phyloP scores from a whole-genome alignment of 2,113 vertebrate species.

The Dipodomys stephensi region DNA sequence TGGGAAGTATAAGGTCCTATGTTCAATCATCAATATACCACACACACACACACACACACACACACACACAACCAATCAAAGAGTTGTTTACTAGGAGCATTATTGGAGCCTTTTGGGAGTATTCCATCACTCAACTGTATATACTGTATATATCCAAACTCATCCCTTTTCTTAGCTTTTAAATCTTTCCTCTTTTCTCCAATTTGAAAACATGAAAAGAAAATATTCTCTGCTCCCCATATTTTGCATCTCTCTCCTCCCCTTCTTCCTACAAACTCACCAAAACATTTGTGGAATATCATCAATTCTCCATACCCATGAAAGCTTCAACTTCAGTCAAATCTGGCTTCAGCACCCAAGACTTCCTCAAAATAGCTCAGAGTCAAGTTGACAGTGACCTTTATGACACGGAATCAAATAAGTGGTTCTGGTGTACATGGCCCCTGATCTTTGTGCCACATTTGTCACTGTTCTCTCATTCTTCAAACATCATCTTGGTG shows the following conservation, averaged over 20 bases:
- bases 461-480: neutral
- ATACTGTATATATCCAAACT: neutral
- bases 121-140: neutral
- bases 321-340: neutral
- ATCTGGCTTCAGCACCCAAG: neutral
- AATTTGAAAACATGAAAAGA: neutral
- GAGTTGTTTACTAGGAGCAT: no score
- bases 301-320: neutral
- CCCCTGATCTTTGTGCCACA: neutral
- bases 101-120: neutral
- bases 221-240: neutral
- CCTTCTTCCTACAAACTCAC: neutral
- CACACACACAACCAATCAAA: no score
- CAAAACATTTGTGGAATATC: neutral
- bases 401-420: neutral
- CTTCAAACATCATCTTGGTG: neutral
- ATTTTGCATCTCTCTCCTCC: neutral
- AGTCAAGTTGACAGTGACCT: neutral
- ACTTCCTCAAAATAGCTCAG: slow-evolving; percentile 3
- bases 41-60: no score
- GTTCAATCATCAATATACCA: no score
- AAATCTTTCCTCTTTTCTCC: neutral
- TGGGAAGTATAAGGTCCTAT: no score
- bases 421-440: neutral
- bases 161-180: neutral